Evolutionary conservation across 2,113 vertebrate genomes (phyloP).

Genomic region (Orthonyx spaldingii): DNA sequence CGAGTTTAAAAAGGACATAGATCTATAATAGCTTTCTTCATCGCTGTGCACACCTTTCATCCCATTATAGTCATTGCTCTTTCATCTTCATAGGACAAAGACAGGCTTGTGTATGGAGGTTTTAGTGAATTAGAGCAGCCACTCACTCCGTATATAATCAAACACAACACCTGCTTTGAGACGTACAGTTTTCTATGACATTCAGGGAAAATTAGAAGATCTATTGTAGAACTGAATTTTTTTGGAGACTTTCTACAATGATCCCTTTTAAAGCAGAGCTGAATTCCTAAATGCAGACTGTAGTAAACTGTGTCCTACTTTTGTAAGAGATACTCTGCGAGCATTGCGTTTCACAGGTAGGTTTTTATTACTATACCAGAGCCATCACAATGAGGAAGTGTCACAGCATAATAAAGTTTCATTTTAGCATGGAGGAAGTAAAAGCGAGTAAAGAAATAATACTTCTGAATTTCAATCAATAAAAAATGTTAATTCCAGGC

Average conservation of each 20-base stretch:
- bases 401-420: background rate
- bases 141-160: slow-evolving; percentile 27
- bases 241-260: background rate
- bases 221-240: slow-evolving; percentile 33
- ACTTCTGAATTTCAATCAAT: background rate
- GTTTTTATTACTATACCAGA: slow-evolving; percentile 58
- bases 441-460: background rate
- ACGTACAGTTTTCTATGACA: slow-evolving; percentile 52
- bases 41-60: slow-evolving; percentile 73
- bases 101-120: slow-evolving; percentile 68
- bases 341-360: slow-evolving; percentile 43
- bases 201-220: slow-evolving; percentile 65
- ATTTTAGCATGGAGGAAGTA: background rate
- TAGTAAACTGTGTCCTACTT: slow-evolving; percentile 50
- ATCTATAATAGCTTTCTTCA: slow-evolving; percentile 68
- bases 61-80: slow-evolving; percentile 62
- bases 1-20: slow-evolving; percentile 68
- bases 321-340: slow-evolving; percentile 33
- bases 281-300: slow-evolving; percentile 39
- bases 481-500: background rate
- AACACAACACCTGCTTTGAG: slow-evolving; percentile 58
- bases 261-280: slow-evolving; percentile 44
- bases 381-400: slow-evolving; percentile 35
- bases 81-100: slow-evolving; percentile 78
- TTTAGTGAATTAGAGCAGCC: slow-evolving; percentile 63